A percentile compares a stretch with the other conserved stretches of the same genome.
phyloP scores from a whole-genome alignment of 2,888 invertebrate genomes.

The Aelia acuminata region DNA sequence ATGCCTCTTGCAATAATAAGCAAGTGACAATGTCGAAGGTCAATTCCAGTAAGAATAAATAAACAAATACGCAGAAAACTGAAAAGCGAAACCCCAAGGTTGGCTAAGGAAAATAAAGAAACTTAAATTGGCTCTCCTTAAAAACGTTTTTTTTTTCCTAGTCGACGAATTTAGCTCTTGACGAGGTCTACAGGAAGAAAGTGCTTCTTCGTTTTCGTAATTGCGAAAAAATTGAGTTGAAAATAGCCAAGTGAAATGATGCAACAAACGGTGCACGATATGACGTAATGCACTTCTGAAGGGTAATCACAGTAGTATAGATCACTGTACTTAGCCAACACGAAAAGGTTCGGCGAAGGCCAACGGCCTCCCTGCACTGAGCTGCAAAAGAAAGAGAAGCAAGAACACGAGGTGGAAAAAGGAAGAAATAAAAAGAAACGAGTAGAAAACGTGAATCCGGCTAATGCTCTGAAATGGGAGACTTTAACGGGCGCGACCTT shows the following conservation, averaged over 20 bases:
- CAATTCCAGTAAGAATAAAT: too few species aligned
- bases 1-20: too few species aligned
- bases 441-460: conserved; percentile 32
- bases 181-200: too few species aligned
- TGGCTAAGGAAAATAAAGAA: too few species aligned
- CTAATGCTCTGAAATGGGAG: conserved; percentile 44
- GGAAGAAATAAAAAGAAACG: background rate
- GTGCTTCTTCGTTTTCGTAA: too few species aligned
- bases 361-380: background rate
- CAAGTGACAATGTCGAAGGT: too few species aligned
- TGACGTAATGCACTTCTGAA: background rate
- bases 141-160: too few species aligned
- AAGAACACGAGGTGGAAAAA: background rate
- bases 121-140: too few species aligned
- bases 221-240: too few species aligned
- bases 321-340: background rate
- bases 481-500: conserved; percentile 35
- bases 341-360: background rate
- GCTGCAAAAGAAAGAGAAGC: conserved; percentile 21
- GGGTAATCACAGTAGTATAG: background rate
- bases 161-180: too few species aligned
- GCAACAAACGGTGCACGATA: background rate
- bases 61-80: too few species aligned
- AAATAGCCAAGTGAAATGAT: background rate
- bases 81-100: too few species aligned